These are phyloP conservation scores for Seriola rivoliana DNA, from an alignment of 2,113 vertebrate species.

Conservation along the genomic window DNA sequence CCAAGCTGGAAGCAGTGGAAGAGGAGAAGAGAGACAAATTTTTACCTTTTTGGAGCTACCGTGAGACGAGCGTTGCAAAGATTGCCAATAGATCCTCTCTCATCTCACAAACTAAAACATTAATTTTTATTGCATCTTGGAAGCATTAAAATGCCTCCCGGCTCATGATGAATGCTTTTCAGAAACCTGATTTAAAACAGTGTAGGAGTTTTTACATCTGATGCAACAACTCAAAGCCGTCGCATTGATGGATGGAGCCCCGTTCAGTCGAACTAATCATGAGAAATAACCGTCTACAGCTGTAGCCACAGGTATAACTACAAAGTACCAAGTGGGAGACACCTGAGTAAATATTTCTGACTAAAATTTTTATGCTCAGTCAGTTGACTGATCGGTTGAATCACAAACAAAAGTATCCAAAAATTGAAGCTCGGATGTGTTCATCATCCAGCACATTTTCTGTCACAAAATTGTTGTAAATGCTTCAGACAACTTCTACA, in stretches of 20 bases:
- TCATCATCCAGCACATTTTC: not conserved
- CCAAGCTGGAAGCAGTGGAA: not conserved
- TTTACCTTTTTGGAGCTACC: no score
- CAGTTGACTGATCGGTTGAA: not conserved
- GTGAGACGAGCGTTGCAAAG: not conserved
- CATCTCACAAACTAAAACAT: not conserved
- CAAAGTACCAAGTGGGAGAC: conserved; percentile 1
- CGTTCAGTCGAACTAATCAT: conserved; percentile 16
- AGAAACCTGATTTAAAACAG: conserved; percentile 10
- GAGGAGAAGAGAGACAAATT: no score
- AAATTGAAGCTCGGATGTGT: not conserved
- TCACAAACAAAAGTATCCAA: not conserved
- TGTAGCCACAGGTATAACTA: conserved; percentile 6
- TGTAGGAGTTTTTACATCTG: conserved; percentile 1
- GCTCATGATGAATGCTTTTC: conserved; percentile 28
- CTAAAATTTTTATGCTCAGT: not conserved
- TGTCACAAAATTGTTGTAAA: conserved; percentile 8
- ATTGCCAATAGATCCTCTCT: not conserved
- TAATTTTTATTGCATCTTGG: not conserved
- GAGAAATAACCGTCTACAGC: conserved; percentile 16
- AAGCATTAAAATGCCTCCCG: not conserved
- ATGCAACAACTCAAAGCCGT: not conserved
- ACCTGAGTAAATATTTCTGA: conserved; percentile 30
- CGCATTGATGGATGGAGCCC: conserved; percentile 17
- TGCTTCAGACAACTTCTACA: not conserved